A percentile compares a stretch with the other conserved stretches of the same genome.
Conservation (phyloP, 2,113 vertebrate genomes). For the Motacilla alba region DNA sequence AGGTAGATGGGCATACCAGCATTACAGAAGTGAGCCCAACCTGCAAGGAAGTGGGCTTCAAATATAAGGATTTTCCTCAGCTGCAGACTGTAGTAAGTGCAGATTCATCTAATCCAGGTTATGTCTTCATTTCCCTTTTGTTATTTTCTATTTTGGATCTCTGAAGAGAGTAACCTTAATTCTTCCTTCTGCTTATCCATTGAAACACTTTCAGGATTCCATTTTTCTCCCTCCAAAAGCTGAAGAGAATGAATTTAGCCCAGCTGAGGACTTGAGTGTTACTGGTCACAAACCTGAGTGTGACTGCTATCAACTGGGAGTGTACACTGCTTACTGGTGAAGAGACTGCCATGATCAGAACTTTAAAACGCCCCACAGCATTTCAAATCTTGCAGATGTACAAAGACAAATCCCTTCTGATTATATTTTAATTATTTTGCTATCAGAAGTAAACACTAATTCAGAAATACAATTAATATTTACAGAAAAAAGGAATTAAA, state of each 20-base stretch:
- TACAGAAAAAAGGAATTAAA: not conserved
- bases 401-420: not conserved
- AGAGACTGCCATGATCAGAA: not conserved
- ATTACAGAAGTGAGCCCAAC: fast-evolving
- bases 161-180: not conserved
- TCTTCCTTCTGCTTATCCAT: not conserved
- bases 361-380: not conserved
- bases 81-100: not conserved
- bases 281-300: not conserved
- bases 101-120: not conserved
- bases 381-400: not conserved
- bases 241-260: not conserved
- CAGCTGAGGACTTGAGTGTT: not conserved
- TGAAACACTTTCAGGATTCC: not conserved
- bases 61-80: not conserved
- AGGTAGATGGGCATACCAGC: not conserved
- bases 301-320: not conserved
- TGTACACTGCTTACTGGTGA: not conserved
- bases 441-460: not conserved
- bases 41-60: not conserved
- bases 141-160: not conserved
- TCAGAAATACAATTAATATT: not conserved
- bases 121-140: not conserved
- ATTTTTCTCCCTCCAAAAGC: not conserved
- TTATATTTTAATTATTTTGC: not conserved